Base-by-base conservation (phyloP, 1,140 invertebrate species). In the Sipha flava region DNA sequence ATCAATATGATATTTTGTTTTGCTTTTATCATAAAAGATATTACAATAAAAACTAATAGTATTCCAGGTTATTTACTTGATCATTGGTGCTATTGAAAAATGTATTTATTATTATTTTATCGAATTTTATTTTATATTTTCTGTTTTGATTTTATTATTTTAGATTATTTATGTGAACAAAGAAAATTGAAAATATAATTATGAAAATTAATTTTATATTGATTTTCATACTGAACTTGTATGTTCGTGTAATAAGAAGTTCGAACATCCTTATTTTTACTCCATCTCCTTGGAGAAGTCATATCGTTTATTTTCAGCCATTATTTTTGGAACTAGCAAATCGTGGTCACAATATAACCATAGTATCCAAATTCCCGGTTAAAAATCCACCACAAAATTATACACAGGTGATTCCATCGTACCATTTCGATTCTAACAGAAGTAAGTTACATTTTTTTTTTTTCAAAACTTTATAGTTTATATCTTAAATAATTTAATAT, bases 291-390 rank as follows among this genome's bases (percentile, higher is more conserved):
- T 80, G 81, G 16, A 83, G 81, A 81, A 86, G 85, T 80, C 86
- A 87, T 75, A 84, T 83, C 59, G 75, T 81, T 34, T 80, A 86
- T 10, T 86, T 85, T 34, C 81, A 84, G 31, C 82, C 85, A 3
- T 49, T 86, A 18, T 81, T 85, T 7, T 66, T 83, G 6, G 84
- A 82, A 21, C 75, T 86, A 37, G 85, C 84, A 0, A 73, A 66
- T 7, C 75, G 84, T 59, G 84, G 84, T 14, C 86, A 86, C 81
- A 66, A 84, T 26, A 57, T 86, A 1, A 84, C 83, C 0, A 83
- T 85, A 0, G 64, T 84, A 12, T 84, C 82, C 40, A 75, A 72
- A 21, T 80, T 64, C 37, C 29, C 26, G 5, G 26, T 62, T 4
- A 77, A 77, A 40, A 34, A 62, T 31, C 70, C 80, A 49, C 49